A percentile compares a stretch with the other conserved stretches of the same genome.
Conservation (phyloP, 2,888 invertebrate species). For the Noctua fimbriata region DNA sequence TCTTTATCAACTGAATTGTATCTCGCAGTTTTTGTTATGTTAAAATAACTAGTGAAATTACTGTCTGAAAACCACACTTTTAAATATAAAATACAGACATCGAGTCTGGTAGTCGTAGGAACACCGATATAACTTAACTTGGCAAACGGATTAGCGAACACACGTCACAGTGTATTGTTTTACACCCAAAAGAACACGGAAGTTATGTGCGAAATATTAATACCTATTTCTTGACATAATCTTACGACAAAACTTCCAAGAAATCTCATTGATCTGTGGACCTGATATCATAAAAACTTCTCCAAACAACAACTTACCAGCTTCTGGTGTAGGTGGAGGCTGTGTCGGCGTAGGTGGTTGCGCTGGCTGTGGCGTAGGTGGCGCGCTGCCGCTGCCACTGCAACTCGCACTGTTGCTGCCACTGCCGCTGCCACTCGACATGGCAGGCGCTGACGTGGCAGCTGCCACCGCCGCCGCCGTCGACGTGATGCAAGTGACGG, state of each 20-base stretch:
- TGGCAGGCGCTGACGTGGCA: constrained; percentile 51
- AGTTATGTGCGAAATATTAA: not conserved
- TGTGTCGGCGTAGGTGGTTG: constrained; percentile 82
- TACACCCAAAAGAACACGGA: not conserved
- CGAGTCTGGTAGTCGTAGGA: not conserved
- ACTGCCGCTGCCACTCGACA: constrained; percentile 51
- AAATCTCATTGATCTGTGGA: not conserved
- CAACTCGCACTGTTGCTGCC: constrained; percentile 45
- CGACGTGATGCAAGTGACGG: constrained; percentile 62
- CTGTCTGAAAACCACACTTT: not conserved
- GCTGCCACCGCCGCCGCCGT: constrained; percentile 56
- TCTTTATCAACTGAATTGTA: not conserved
- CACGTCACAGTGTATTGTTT: not conserved
- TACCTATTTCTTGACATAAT: not conserved
- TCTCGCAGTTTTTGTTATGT: not conserved
- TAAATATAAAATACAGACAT: not conserved
- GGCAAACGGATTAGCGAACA: constrained; percentile 3
- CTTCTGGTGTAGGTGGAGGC: constrained; percentile 82
- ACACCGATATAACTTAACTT: not conserved
- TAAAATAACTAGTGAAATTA: not conserved
- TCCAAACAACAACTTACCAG: constrained; percentile 76
- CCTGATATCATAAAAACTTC: not conserved
- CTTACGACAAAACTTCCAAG: not conserved
- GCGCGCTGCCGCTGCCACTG: constrained; percentile 72
- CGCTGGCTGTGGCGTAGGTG: constrained; percentile 81